A percentile compares a stretch with the other conserved stretches of the same genome.
These are phyloP conservation scores for Uloborus plumipes DNA, from an alignment of 2,888 invertebrate species.

Conservation along the genomic window DNA sequence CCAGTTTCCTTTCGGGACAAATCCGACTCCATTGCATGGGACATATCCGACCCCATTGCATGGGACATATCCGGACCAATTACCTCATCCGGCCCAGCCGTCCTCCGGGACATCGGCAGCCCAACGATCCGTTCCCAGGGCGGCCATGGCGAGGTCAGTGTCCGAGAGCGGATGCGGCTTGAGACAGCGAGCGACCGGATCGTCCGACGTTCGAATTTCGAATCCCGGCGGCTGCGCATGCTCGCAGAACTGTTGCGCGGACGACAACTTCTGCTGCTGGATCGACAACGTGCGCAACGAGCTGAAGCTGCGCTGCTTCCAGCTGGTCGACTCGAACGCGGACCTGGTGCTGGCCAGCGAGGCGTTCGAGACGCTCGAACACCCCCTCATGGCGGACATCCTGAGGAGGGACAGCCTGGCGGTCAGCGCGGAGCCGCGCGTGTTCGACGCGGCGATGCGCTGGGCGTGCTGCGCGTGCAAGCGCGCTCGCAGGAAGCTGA, in stretches of 20 bases:
- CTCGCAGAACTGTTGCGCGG: neutral
- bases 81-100: too few relatives aligned
- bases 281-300: slow-evolving; percentile 74
- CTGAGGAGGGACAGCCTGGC: slow-evolving; percentile 79
- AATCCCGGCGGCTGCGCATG: neutral
- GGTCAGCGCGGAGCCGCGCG: slow-evolving; percentile 75
- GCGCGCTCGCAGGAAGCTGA: slow-evolving; percentile 74
- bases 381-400: slow-evolving; percentile 78
- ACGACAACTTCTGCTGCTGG: slow-evolving; percentile 45
- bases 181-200: neutral
- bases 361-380: slow-evolving; percentile 77
- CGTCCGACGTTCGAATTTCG: neutral
- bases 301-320: slow-evolving; percentile 79
- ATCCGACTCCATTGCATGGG: too few relatives aligned
- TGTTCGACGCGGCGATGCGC: slow-evolving; percentile 77
- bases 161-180: too few relatives aligned
- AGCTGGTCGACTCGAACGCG: slow-evolving; percentile 77
- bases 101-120: too few relatives aligned
- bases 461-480: slow-evolving; percentile 77
- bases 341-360: slow-evolving; percentile 75
- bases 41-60: too few relatives aligned
- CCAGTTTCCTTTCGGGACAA: too few relatives aligned
- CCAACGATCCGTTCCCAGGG: too few relatives aligned
- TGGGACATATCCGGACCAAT: too few relatives aligned
- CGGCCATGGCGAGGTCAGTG: too few relatives aligned